Conservation (phyloP, 2,113 vertebrate genomes). For the Tretioscincus oriximinensis region DNA sequence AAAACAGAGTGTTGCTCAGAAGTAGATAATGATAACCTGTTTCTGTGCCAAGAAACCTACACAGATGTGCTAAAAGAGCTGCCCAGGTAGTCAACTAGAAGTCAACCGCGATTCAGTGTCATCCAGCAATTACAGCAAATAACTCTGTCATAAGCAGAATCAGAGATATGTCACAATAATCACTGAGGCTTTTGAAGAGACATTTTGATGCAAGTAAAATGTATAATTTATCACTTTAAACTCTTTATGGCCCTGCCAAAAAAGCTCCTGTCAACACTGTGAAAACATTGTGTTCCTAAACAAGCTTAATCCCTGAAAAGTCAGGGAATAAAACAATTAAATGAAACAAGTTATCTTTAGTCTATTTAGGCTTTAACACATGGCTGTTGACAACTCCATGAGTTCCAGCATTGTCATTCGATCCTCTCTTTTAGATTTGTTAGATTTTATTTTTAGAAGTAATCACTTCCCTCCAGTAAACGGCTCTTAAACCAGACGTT, state of each 20-base stretch:
- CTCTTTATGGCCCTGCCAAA: constrained; percentile 3
- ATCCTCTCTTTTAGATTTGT: constrained; percentile 55
- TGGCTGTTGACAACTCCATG: constrained; percentile 55
- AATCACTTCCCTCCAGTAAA: constrained; percentile 67
- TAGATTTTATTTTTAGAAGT: constrained; percentile 64
- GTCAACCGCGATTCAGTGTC: too few species aligned
- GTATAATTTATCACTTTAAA: constrained; percentile 31
- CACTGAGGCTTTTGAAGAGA: constrained; percentile 12
- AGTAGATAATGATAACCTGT: too few species aligned
- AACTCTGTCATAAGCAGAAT: not conserved
- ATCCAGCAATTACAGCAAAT: too few species aligned
- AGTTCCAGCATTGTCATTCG: constrained; percentile 56
- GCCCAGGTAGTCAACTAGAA: too few species aligned
- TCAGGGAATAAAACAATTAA: constrained; percentile 43
- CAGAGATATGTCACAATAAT: constrained; percentile 23
- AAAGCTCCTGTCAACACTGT: not conserved
- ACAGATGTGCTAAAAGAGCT: too few species aligned
- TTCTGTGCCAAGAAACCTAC: too few species aligned
- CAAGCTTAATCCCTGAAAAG: constrained; percentile 10
- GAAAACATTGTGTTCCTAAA: constrained; percentile 14
- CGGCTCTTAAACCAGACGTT: constrained; percentile 50
- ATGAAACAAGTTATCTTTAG: constrained; percentile 40
- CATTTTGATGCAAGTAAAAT: not conserved
- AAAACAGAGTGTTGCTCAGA: too few species aligned
- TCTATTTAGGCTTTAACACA: constrained; percentile 58